Conservation (phyloP, 2,797 vertebrate genomes). For the Calcarius lapponicus region DNA sequence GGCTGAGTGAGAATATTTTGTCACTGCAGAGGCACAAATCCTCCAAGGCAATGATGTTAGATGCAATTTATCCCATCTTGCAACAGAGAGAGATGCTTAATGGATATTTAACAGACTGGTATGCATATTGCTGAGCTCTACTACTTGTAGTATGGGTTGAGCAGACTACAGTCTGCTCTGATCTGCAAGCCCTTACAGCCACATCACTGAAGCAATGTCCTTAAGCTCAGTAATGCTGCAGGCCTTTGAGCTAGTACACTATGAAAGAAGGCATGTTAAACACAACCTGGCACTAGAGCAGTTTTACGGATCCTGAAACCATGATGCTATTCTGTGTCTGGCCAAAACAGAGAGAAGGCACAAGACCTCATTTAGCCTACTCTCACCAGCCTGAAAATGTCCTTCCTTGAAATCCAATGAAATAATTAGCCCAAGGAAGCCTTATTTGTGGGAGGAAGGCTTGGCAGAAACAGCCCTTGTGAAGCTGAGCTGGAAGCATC, state of each 20-base stretch:
- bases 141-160: neutral
- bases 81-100: neutral
- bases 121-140: neutral
- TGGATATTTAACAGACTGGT: neutral
- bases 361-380: neutral
- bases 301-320: neutral
- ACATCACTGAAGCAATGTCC: neutral
- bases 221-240: neutral
- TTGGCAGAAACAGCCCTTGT: neutral
- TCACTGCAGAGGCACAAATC: conserved; percentile 27
- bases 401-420: neutral
- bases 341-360: neutral
- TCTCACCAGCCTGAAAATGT: neutral
- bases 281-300: neutral
- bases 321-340: neutral
- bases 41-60: conserved; percentile 28
- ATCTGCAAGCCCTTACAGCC: neutral
- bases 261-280: neutral
- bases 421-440: neutral
- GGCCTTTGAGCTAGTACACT: neutral
- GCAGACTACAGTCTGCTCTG: neutral
- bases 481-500: conserved; percentile 18
- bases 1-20: conserved; percentile 20
- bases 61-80: neutral
- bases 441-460: neutral